Evolutionary conservation across 2,113 vertebrate species (phyloP).

Genomic region (Onychostoma macrolepis): DNA sequence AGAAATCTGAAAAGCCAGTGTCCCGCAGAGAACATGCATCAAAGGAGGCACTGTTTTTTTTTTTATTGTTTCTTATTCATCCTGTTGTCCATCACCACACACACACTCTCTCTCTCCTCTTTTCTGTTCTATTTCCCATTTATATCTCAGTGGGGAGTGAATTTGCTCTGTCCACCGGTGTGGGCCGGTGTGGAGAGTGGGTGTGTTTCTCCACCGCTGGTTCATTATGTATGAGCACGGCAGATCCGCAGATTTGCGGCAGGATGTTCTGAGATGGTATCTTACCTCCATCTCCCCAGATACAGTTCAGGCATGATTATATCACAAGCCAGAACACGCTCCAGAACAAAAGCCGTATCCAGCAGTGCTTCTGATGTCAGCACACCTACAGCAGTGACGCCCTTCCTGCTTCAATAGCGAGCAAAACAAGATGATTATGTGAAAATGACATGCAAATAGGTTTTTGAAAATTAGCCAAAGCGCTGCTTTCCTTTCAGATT

Average conservation of each 20-base stretch:
- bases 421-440: slow-evolving; percentile 5
- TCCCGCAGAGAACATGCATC: slow-evolving; percentile 18
- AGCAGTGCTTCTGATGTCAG: not conserved
- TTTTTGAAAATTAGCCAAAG: not conserved
- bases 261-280: slow-evolving; percentile 14
- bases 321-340: slow-evolving; percentile 23
- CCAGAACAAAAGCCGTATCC: not conserved
- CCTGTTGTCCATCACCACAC: not conserved
- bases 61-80: slow-evolving; percentile 15
- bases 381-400: not conserved
- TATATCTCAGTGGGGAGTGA: slow-evolving; percentile 23
- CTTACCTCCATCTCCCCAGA: slow-evolving; percentile 20
- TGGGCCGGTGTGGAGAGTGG: not conserved
- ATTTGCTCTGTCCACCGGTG: not conserved
- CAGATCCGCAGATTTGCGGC: slow-evolving; percentile 20
- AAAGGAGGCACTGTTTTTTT: not conserved
- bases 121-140: not conserved
- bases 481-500: not conserved
- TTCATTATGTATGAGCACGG: slow-evolving; percentile 12
- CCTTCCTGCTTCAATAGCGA: not conserved
- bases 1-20: not conserved
- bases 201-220: not conserved
- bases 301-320: slow-evolving; percentile 14
- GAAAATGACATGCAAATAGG: not conserved
- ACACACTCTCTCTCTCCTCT: not conserved